Evolutionary conservation across 2,888 invertebrate genomes (phyloP), one percentile per base, ranked within the genome.

Genomic region (Idaea dimidiata): DNA sequence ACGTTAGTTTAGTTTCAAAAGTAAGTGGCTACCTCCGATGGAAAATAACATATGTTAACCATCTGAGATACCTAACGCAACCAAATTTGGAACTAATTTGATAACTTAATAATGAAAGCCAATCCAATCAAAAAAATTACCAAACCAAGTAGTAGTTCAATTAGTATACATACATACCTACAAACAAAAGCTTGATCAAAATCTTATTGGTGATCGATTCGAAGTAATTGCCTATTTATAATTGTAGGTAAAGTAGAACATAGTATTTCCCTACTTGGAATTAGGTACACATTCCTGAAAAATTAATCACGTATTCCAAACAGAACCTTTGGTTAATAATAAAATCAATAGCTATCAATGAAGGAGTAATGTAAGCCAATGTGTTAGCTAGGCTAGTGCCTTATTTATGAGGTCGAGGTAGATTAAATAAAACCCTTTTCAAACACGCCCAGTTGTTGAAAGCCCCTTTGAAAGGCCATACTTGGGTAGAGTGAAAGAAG

Each of bases 401-500:
- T 43, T 43, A 43, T 43, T 43, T 43, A 43, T 43, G 43, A 43
- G 43, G 43, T 43, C 43, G 1, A 10, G 14, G 7, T 43, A 6
- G 33, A 33, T 33, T 33, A 43, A 43, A 5, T 10, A 43, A 10
- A 43, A 43, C 43, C 43, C 43, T 43, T 43, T 43, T 43, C 43
- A 43, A 43, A 43, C 43, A 43, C 7, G 43, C 43, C 43, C 10
- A 43, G 43, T 14, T 14, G 43, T 43, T 43, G 43, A 43, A 10
- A 43, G 43, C 43, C 43, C 43, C 7, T 43, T 43, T 43, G 43
- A 43, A 6, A 43, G 43, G 43, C 43, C 14, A 43, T 8, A 14
- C 43, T 43, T 43, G 7, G 43, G 43, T 43, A 43, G 43, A 43
- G 14, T 14, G 43, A 43, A 43, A 43, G n/a, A 65, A 54, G 56